Percentiles rank a stretch among this genome's conserved stretches.
Evolutionary conservation across 1,140 invertebrate species (phyloP).

Genomic region (Euura saliciscinereae): DNA sequence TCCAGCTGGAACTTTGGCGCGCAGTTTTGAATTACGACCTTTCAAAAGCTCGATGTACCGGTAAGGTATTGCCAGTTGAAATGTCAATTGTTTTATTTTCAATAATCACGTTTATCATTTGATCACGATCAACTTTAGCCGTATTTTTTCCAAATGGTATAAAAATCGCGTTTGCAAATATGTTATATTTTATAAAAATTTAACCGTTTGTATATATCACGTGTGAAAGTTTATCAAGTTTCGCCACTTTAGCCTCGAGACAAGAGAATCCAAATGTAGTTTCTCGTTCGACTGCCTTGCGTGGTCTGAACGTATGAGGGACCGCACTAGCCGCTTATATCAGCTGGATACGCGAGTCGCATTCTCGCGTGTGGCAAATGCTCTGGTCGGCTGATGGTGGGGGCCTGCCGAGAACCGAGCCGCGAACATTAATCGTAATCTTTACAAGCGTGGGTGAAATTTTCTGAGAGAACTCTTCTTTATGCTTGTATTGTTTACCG

Average conservation of each 20-base stretch:
- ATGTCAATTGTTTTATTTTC: neutral
- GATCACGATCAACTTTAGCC: no score
- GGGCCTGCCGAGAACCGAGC: neutral
- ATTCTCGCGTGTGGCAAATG: neutral
- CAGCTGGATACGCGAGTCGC: neutral
- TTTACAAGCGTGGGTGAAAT: constrained; percentile 3
- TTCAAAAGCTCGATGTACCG: neutral
- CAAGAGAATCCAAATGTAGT: neutral
- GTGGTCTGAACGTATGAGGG: neutral
- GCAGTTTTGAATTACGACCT: neutral
- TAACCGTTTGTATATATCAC: neutral
- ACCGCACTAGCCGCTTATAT: neutral
- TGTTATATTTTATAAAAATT: no score
- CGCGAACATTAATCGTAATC: neutral
- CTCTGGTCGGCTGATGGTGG: neutral
- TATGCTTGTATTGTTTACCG: neutral
- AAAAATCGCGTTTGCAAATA: no score
- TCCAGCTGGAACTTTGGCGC: neutral
- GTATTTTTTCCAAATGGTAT: no score
- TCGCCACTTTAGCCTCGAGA: neutral
- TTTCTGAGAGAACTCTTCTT: neutral
- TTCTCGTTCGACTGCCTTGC: neutral
- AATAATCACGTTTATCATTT: neutral
- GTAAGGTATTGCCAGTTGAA: no score
- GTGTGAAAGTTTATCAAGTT: neutral